Evolutionary conservation across 2,113 vertebrate species (phyloP), one percentile per base, ranked within the genome.

Genomic region (Laticauda laticaudata): DNA sequence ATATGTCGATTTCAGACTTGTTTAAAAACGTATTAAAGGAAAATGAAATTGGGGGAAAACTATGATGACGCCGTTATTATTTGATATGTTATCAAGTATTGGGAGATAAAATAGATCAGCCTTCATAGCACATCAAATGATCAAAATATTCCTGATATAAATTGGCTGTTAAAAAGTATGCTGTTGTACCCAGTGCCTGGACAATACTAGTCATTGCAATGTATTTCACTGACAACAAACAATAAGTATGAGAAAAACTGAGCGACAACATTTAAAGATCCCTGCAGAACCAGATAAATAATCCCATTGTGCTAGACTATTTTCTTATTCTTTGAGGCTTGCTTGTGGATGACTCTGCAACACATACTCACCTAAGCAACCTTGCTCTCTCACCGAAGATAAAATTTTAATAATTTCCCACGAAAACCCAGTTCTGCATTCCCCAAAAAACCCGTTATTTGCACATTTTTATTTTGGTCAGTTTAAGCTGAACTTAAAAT

Each of bases 201-300:
- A 8, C 2, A 12, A 45, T 85, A 24, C 87, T 92, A 92, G 86
- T 26, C 81, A 87, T 89, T 69, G 18, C 48, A 89, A 11, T 91
- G 88, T n/a, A 94, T 86, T 92, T 93, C 90, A 95, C 92, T 94
- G 90, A 95, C 51, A 48, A 48, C 48, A 51, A 51, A 51, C 48
- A 51, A 51, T 51, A 51, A 51, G 48, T 51, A 8, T 51, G 48
- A 86, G 45, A 93, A 93, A 95, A 95, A 88, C 85, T 91, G 86
- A 95, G 90, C 95, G 91, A 95, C 9, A 51, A 92, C 91, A 89
- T 92, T 5, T 90, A 2, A 94, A 59, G 9, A 61, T 51, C 92
- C 69, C 57, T 56, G 92, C 92, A 54, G 86, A 91, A 94, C 81
- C 4, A 94, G 91, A 94, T 88, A 55, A 87, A 87, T 87, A 69